phyloP scores from a whole-genome alignment of 2,888 invertebrate species.

The Drosophila borealis region DNA sequence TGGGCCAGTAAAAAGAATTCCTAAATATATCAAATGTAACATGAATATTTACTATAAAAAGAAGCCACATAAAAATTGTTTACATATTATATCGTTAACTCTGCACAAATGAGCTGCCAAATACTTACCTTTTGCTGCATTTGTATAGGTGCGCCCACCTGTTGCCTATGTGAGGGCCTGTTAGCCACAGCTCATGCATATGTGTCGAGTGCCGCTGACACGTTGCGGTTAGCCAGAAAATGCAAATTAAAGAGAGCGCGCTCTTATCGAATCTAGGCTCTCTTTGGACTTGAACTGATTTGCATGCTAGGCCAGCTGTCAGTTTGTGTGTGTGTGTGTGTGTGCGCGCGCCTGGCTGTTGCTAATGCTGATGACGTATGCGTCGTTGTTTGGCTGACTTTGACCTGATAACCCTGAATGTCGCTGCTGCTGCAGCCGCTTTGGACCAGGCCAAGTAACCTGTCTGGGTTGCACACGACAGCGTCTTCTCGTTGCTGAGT shows the following conservation, averaged over 20 bases:
- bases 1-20: too few relatives aligned
- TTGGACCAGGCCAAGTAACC: background rate
- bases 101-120: too few relatives aligned
- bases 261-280: background rate
- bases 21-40: too few relatives aligned
- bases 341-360: background rate
- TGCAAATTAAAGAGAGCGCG: background rate
- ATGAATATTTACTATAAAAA: too few relatives aligned
- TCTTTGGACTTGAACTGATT: background rate
- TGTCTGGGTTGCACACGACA: background rate
- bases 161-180: background rate
- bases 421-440: background rate
- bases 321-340: background rate
- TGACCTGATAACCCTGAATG: slow-evolving; percentile 21
- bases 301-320: background rate
- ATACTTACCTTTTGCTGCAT: too few relatives aligned
- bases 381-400: background rate
- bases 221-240: background rate
- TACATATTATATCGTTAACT: too few relatives aligned
- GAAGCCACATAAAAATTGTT: too few relatives aligned
- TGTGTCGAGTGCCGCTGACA: too few relatives aligned
- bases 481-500: background rate
- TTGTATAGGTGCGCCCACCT: background rate
- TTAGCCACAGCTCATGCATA: background rate
- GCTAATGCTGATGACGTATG: slow-evolving; percentile 2